These are phyloP conservation scores for Lonchura striata DNA, from an alignment of 2,113 vertebrate genomes.

Conservation along the genomic window DNA sequence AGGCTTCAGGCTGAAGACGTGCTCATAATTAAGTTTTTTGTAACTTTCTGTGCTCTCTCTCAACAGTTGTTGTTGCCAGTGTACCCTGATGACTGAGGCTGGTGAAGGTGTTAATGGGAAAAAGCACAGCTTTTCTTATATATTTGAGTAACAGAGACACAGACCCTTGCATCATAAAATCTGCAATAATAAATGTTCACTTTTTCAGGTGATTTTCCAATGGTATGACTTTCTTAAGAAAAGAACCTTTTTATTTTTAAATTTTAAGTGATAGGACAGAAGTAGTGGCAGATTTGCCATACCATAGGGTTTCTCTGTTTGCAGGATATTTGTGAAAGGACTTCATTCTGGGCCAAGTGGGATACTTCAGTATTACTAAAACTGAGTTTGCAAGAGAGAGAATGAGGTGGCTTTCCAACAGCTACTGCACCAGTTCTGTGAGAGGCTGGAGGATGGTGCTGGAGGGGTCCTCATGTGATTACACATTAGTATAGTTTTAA, in stretches of 20 bases:
- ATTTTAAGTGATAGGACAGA: background rate
- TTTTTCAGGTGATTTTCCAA: background rate
- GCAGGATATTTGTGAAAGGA: background rate
- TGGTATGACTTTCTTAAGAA: background rate
- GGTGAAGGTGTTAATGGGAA: background rate
- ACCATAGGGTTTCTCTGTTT: background rate
- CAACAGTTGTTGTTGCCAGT: background rate
- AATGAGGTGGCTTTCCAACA: background rate
- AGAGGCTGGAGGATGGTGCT: background rate
- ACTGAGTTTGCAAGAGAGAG: background rate
- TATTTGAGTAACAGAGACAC: background rate
- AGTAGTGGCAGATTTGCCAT: background rate
- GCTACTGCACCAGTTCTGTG: background rate
- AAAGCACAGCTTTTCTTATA: background rate
- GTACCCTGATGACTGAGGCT: background rate
- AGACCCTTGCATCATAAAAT: background rate
- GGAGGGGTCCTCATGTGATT: fast-evolving
- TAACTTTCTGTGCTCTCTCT: background rate
- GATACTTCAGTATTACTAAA: background rate
- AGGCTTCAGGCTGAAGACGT: background rate
- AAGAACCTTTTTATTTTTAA: background rate
- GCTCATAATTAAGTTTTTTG: background rate
- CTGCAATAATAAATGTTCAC: background rate
- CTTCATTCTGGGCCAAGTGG: background rate
- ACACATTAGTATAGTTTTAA: background rate